These are phyloP conservation scores for Rhabdornis inornatus DNA, from an alignment of 2,113 vertebrate species.

Conservation along the genomic window DNA sequence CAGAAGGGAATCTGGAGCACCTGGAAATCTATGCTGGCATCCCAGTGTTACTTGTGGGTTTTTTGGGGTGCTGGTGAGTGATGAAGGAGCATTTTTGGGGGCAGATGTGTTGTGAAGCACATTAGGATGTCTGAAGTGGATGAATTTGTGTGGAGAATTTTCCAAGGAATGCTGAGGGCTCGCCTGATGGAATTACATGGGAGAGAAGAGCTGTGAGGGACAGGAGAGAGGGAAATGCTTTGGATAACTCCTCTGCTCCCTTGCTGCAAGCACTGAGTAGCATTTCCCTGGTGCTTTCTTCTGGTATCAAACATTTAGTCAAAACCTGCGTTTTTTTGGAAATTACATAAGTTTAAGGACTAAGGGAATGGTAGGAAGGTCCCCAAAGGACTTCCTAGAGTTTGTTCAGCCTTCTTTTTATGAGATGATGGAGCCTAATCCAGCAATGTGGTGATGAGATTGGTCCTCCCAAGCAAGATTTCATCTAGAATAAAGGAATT, in stretches of 20 bases:
- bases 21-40: fast-evolving
- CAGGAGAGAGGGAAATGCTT: background rate
- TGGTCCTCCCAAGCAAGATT: fast-evolving
- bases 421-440: background rate
- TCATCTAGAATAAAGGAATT: background rate
- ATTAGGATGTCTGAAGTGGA: background rate
- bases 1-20: fast-evolving
- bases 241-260: background rate
- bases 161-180: background rate
- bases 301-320: fast-evolving
- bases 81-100: fast-evolving
- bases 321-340: background rate
- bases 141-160: background rate
- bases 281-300: background rate
- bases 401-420: background rate
- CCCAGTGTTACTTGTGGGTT: fast-evolving
- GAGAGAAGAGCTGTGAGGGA: too few species aligned
- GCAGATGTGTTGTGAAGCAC: fast-evolving
- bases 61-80: fast-evolving
- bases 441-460: fast-evolving
- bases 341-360: fast-evolving
- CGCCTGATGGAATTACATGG: fast-evolving
- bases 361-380: too few species aligned
- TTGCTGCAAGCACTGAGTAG: background rate
- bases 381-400: background rate